Base-by-base conservation (phyloP, 2,797 vertebrate genomes). In the Sitta carolinensis region DNA sequence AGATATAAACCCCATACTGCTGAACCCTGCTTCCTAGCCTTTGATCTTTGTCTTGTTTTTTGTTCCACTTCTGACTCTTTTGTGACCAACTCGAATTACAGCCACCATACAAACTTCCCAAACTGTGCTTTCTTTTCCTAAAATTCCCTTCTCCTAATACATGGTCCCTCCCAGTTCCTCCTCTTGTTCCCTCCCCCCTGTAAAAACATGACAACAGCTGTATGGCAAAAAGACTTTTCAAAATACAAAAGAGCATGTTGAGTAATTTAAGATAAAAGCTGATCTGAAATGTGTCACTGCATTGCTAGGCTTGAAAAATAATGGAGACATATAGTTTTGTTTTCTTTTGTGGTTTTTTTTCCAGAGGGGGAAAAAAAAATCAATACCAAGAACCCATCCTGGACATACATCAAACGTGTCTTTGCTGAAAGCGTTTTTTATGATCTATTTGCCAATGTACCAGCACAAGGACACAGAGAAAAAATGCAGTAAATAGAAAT, bases 391-490 rank as follows among this genome's bases (percentile, higher is more conserved):
- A 96, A 97, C 93, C 87, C 93, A 93, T 96, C 96, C 95, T 93
- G 87, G 87, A 97, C 96, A 97, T 97, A 98, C 97, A 97, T 97
- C 97, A 97, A 97, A 97, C 67, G 76, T 95, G 97, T 97, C 97
- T 97, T 96, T 96, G 94, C 94, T 97, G 95, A 95, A 97, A 97
- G 91, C 95, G 90, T 95, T 96, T 97, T 97, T 97, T 97, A 97
- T 97, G 93, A 97, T 97, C 97, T 96, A 96, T 97, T 96, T 97
- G 96, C 95, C 95, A 93, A 95, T 94, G 95, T 96, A 95, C 91
- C 80, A 94, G 81, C 85, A 96, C 93, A 94, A 96, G 96, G 95
- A 95, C 89, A 95, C 50, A 92, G 70, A 57, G 38, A 67, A 68
- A 87, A 86, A 96, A 95, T 90, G 38, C 40, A 84, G 80, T 90